phyloP scores from a whole-genome alignment of 2,888 invertebrate genomes.

The Anoncus sp. region DNA sequence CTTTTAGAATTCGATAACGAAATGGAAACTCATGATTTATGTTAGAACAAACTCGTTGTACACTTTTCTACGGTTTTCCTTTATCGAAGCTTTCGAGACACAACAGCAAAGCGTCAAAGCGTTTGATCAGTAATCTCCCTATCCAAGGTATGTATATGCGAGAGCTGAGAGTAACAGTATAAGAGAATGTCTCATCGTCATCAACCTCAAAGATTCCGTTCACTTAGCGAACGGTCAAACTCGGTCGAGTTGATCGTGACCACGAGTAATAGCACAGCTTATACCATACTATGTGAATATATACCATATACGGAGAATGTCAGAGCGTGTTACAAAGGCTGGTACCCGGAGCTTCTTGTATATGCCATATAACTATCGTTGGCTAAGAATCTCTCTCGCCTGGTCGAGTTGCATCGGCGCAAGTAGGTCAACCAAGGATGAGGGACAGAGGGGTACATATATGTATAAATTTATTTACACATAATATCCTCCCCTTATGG shows the following conservation, averaged over 20 bases:
- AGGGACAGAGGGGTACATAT: slow-evolving; percentile 6
- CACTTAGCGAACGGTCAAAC: slow-evolving; percentile 27
- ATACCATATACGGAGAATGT: too few relatives aligned
- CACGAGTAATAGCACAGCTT: slow-evolving; percentile 36
- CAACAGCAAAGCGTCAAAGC: slow-evolving; percentile 8
- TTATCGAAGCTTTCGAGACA: background rate
- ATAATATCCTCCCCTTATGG: background rate
- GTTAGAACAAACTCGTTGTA: too few relatives aligned
- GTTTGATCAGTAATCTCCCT: slow-evolving; percentile 55
- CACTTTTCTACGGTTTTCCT: background rate
- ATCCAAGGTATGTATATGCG: slow-evolving; percentile 33
- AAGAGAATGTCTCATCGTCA: slow-evolving; percentile 26
- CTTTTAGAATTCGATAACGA: too few relatives aligned
- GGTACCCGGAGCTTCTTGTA: background rate
- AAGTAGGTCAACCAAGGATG: slow-evolving; percentile 53
- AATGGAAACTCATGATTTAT: too few relatives aligned
- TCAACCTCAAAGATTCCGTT: slow-evolving; percentile 56
- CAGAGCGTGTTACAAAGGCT: slow-evolving; percentile 1
- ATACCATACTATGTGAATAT: background rate
- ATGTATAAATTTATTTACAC: slow-evolving; percentile 8
- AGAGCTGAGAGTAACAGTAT: background rate
- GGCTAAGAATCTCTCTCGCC: slow-evolving; percentile 42
- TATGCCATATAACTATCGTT: slow-evolving; percentile 22
- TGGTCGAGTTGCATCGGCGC: slow-evolving; percentile 28
- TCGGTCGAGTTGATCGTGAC: slow-evolving; percentile 35